phyloP scores from a whole-genome alignment of 30 jellyfish, hydroid and myxozoan species.

The Aurelia sp. region DNA sequence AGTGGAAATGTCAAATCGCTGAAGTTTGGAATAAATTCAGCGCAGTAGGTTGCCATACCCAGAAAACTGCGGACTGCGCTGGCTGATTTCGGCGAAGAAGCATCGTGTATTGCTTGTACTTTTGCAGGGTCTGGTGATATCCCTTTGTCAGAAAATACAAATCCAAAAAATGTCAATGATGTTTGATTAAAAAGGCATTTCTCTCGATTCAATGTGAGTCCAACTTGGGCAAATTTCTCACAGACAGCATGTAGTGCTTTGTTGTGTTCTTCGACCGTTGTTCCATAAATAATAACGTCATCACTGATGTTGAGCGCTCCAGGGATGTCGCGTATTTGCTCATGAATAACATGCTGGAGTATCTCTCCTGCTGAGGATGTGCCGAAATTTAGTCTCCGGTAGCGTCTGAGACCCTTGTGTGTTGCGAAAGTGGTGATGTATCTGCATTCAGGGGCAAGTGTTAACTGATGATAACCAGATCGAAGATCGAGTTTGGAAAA shows the following conservation, averaged over 20 bases:
- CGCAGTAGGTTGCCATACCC: neutral
- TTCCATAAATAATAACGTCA: too few relatives aligned
- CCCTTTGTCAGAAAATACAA: conserved; percentile 69
- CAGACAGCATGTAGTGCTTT: too few relatives aligned
- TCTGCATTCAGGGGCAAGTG: conserved; percentile 1
- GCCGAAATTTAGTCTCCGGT: too few relatives aligned
- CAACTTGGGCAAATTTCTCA: conserved; percentile 45
- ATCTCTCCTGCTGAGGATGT: too few relatives aligned
- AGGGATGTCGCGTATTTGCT: too few relatives aligned
- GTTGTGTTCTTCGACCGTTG: too few relatives aligned
- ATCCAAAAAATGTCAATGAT: conserved; percentile 59
- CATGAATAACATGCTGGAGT: too few relatives aligned
- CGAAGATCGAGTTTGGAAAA: conserved; percentile 42
- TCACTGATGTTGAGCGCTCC: too few relatives aligned
- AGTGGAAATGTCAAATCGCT: conserved; percentile 41
- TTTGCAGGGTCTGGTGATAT: conserved; percentile 61
- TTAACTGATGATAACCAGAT: conserved; percentile 48
- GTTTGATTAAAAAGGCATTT: conserved; percentile 58
- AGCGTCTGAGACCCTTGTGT: too few relatives aligned
- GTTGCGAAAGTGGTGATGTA: too few relatives aligned
- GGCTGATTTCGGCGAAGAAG: conserved; percentile 25
- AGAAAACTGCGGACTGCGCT: too few relatives aligned
- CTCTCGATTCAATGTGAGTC: conserved; percentile 49
- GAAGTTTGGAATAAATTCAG: conserved; percentile 36
- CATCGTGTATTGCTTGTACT: conserved; percentile 39